A percentile compares a stretch with the other conserved stretches of the same genome.
phyloP scores from a whole-genome alignment of 2,797 vertebrate species.

The Myripristis murdjan region DNA sequence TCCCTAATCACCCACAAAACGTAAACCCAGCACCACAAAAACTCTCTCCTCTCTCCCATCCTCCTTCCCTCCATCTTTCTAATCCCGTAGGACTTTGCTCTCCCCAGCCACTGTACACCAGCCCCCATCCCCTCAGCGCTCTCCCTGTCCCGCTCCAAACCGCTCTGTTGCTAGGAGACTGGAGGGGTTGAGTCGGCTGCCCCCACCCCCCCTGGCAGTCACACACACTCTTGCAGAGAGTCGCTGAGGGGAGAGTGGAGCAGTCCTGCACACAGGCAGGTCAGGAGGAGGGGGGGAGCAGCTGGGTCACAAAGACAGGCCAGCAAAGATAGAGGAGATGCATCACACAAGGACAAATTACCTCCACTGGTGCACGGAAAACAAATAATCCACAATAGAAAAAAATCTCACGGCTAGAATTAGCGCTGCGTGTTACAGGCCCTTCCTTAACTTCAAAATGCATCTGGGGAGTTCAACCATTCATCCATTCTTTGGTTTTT shows the following conservation, averaged over 20 bases:
- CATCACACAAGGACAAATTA: conserved; percentile 69
- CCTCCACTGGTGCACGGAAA: conserved; percentile 37
- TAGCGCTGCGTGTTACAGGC: background rate
- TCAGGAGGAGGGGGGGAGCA: conserved; percentile 73
- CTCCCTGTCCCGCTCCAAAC: conserved; percentile 88
- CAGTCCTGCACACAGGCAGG: conserved; percentile 81
- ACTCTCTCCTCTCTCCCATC: conserved; percentile 50
- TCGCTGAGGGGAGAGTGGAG: conserved; percentile 73
- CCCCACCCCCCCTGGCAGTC: conserved; percentile 85
- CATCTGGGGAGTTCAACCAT: conserved; percentile 7
- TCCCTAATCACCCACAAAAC: conserved; percentile 79
- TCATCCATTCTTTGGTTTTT: conserved; percentile 26
- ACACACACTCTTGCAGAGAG: conserved; percentile 64
- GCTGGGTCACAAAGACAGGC: conserved; percentile 84
- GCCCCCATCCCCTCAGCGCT: conserved; percentile 78
- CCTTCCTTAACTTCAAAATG: conserved; percentile 42
- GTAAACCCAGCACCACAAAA: conserved; percentile 55
- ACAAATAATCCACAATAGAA: background rate
- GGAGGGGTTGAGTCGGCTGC: conserved; percentile 87
- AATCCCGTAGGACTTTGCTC: conserved; percentile 85
- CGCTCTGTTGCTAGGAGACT: conserved; percentile 92
- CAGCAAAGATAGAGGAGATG: conserved; percentile 57
- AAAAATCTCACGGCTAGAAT: conserved; percentile 36
- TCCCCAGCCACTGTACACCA: conserved; percentile 84
- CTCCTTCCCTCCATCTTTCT: conserved; percentile 72